These are phyloP conservation scores for Pangasius larnaudii DNA, from an alignment of 2,797 vertebrate genomes.

Conservation along the genomic window DNA sequence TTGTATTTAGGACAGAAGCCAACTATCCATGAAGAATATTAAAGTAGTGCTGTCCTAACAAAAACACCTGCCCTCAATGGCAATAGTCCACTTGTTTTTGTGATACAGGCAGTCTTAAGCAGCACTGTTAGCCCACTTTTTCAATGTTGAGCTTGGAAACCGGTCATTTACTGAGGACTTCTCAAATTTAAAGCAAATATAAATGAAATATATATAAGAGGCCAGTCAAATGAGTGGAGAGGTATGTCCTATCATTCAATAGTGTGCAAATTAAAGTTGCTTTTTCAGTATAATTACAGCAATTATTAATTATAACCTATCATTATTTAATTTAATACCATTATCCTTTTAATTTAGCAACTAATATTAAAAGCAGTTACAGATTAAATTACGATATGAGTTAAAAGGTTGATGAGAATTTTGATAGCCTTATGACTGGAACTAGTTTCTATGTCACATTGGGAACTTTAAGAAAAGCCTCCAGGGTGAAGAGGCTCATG, in stretches of 20 bases:
- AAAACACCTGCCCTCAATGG: not conserved
- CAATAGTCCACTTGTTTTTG: not conserved
- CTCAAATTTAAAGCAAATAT: not conserved
- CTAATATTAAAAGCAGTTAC: not conserved
- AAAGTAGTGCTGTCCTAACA: not conserved
- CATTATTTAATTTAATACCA: conserved; percentile 10
- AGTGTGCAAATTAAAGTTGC: not conserved
- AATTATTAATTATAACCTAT: not conserved
- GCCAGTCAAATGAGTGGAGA: not conserved
- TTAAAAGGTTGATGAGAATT: not conserved
- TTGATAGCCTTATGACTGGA: not conserved
- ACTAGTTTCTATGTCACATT: not conserved
- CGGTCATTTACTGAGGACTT: not conserved
- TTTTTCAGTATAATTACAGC: conserved; percentile 9
- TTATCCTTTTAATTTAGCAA: not conserved
- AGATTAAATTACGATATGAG: not conserved
- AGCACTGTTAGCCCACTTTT: not conserved
- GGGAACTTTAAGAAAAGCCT: not conserved
- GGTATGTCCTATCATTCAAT: not conserved
- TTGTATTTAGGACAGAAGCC: not conserved
- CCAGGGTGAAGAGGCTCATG: not conserved
- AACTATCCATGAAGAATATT: not conserved
- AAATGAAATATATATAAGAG: not conserved
- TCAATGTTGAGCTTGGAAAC: not conserved
- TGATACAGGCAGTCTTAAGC: not conserved